Evolutionary conservation across 2,888 invertebrate species (phyloP).

Genomic region (Euzetes globulus): DNA sequence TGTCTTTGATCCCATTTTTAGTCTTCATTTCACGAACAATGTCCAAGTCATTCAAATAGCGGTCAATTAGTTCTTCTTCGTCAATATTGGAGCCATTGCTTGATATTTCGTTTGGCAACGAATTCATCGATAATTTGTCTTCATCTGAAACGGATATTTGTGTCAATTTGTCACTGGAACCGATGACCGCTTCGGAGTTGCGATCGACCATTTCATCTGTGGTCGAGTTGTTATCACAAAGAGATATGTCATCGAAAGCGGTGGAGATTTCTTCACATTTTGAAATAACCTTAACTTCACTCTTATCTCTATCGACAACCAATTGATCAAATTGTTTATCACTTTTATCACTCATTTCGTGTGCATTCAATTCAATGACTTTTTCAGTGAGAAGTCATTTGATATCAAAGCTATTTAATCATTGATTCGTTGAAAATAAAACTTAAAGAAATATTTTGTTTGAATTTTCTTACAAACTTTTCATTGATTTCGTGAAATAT

Average conservation of each 20-base stretch:
- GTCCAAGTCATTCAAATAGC: not conserved
- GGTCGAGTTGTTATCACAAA: not conserved
- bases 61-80: not conserved
- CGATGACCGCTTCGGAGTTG: not conserved
- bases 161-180: not conserved
- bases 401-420: not conserved
- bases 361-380: not conserved
- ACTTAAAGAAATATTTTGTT: no score
- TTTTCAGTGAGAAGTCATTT: not conserved
- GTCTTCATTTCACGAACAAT: not conserved
- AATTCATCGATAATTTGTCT: constrained; percentile 10
- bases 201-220: not conserved
- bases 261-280: not conserved
- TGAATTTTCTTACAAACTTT: no score
- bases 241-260: constrained; percentile 18
- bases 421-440: not conserved
- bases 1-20: constrained; percentile 21
- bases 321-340: not conserved
- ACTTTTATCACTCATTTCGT: constrained; percentile 1
- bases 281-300: not conserved
- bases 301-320: not conserved
- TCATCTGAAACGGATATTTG: not conserved
- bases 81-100: not conserved
- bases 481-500: no score
- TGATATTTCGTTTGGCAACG: not conserved